Evolutionary conservation across 2,797 vertebrate species (phyloP), one percentile per base, ranked within the genome.

Genomic region (Cossypha dichroa): DNA sequence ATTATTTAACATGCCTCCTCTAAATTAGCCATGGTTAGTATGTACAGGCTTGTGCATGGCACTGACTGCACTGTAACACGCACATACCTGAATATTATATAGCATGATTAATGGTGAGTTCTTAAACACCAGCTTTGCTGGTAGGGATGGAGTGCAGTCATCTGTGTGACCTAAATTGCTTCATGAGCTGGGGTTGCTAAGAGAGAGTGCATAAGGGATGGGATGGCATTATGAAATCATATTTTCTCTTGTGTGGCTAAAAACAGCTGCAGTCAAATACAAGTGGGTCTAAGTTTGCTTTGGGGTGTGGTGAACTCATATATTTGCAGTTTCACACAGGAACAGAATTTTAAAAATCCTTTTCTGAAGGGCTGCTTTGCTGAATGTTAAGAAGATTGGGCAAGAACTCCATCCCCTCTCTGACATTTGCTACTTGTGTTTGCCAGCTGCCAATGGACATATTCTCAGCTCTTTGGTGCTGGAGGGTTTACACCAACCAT

Each of bases 151-250:
- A 80, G 46, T 69, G 54, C 55, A 91, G 76, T 76, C 94, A 88
- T 84, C 67, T 87, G 64, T 56, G 83, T 89, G 87, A 93, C 94
- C 69, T 85, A 85, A 73, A 96, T 91, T 84, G 54, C 79, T 78
- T 48, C 49, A 48, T n/a, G 69, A 81, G 66, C 68, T 46, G 38
- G 31, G 36, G 26, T 46, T 84, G 63, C 54, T 62, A 63, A 67
- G 49, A 43, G 60, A 46, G 23, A 60, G 56, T 56, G 52, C 62
- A 68, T 34, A 60, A 92, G 38, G 26, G 54, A 90, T 36, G 75
- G 64, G 45, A 60, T 20, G 69, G 41, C 34, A 91, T 88, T 88
- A 90, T 41, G 79, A 96, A 96, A 95, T 52, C 41, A 31, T 56
- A 73, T 80, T 88, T 93, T 93, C 70, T 85, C 43, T 69, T 56